A percentile compares a stretch with the other conserved stretches of the same genome.
Conservation (phyloP, 2,888 invertebrate species). For the Timema cristinae region DNA sequence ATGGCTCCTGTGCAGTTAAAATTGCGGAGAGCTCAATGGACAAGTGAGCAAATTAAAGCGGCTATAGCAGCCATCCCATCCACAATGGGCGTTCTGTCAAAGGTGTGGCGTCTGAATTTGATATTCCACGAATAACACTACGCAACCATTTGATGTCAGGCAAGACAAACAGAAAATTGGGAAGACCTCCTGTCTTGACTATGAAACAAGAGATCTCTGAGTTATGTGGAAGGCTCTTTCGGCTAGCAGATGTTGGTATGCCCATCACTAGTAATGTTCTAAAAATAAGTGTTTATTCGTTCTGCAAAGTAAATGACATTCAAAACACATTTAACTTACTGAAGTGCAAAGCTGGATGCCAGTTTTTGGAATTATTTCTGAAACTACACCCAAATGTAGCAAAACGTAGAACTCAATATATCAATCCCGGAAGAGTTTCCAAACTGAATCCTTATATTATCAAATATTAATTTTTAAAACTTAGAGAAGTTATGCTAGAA, state of each 20-base stretch:
- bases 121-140: slow-evolving; percentile 11
- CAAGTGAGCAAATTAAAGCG: slow-evolving; percentile 11
- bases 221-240: slow-evolving; percentile 11
- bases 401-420: background rate
- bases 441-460: slow-evolving; percentile 13
- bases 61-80: slow-evolving; percentile 7
- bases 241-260: slow-evolving; percentile 16
- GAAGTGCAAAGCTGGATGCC: slow-evolving; percentile 13
- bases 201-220: slow-evolving; percentile 3
- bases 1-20: slow-evolving; percentile 12
- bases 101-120: slow-evolving; percentile 15
- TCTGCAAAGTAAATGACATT: slow-evolving; percentile 8
- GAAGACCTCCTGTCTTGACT: slow-evolving; percentile 8
- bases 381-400: slow-evolving; percentile 9
- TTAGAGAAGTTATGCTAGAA: slow-evolving; percentile 9
- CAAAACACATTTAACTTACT: background rate
- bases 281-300: slow-evolving; percentile 10
- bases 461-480: slow-evolving; percentile 1
- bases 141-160: background rate
- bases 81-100: slow-evolving; percentile 14
- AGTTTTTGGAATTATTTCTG: background rate
- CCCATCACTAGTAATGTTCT: slow-evolving; percentile 11
- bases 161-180: slow-evolving; percentile 4
- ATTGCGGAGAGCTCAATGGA: slow-evolving; percentile 9
- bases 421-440: slow-evolving; percentile 11